Evolutionary conservation across 2,888 invertebrate genomes (phyloP), one percentile per base, ranked within the genome.

Genomic region (Drosophila affinis): DNA sequence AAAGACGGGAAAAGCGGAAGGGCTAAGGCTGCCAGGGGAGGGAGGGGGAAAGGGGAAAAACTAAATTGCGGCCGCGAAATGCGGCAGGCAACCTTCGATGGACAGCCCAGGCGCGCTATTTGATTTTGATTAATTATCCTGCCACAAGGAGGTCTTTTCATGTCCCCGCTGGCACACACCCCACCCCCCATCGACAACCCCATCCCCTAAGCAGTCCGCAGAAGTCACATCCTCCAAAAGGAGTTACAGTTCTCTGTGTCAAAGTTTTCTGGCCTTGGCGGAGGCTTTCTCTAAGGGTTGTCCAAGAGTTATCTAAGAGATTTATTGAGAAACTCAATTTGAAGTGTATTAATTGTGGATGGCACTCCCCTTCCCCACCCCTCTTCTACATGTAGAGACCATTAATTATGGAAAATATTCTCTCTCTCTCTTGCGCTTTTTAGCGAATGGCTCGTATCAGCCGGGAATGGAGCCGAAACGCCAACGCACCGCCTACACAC

Each of bases 381-480:
- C n/a, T n/a, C 18, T 18, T 2, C 18, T 18, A 52, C 63, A 57
- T 59, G 62, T 63, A 57, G n/a, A 12, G 57, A 54, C 59, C 76
- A 75, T 75, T 75, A 75, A 76, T 76, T 67, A 76, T 64, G 55
- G 55, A 47, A 56, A 56, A 60, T 57, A 17, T 56, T 59, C 24
- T 59, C 4, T 53, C 61, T 46, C 1, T 21, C 18, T 21, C n/a
- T n/a, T n/a, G n/a, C 21, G 21, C 3, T 92, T 92, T 94, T 74
- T 94, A 97, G 97, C 97, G 54, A 97, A 96, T 91, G 97, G 97
- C 75, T 94, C 95, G 56, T 98, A 94, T 92, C 96, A 97, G 92
- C 97, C 97, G 9, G 97, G 97, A 71, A 97, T 97, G 96, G 98
- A 98, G 92, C 97, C 98, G 59, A 98, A 98, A 93, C 94, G 99